phyloP scores from a whole-genome alignment of 2,113 vertebrate genomes.

The Papio anubis region DNA sequence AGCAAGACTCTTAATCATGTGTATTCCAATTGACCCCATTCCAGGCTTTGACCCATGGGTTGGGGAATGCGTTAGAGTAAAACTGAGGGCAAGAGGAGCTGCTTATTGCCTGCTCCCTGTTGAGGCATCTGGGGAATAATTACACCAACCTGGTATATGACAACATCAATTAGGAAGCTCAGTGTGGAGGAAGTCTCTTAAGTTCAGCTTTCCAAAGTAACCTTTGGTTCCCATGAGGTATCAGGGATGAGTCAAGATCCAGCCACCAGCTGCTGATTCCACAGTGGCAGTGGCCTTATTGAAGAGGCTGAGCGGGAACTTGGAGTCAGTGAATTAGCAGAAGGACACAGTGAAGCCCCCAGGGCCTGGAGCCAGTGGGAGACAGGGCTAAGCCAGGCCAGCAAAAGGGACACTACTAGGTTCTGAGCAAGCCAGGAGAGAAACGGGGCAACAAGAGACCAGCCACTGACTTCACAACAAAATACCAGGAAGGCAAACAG shows the following conservation, averaged over 20 bases:
- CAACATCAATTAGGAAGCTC: neutral
- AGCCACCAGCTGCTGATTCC: neutral
- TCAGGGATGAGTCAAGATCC: neutral
- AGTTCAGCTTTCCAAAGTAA: neutral
- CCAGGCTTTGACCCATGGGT: neutral
- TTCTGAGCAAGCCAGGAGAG: neutral
- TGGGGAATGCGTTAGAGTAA: neutral
- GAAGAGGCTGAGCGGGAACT: neutral
- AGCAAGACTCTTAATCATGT: neutral
- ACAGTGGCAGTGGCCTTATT: neutral
- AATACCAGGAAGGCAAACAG: neutral
- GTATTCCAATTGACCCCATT: neutral
- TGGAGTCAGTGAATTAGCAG: too few relatives aligned
- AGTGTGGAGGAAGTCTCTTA: neutral
- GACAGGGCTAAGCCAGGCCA: neutral
- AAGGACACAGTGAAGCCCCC: neutral
- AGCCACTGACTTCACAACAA: neutral
- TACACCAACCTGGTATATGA: too few relatives aligned
- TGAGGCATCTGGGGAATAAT: neutral
- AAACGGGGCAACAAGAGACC: neutral
- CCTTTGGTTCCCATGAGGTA: neutral
- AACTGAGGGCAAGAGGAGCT: neutral
- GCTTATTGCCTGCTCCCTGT: neutral
- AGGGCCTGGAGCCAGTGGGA: neutral
- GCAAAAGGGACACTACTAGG: neutral